These are phyloP conservation scores for Drosophila subsilvestris DNA, from an alignment of 2,888 invertebrate species.

Conservation along the genomic window DNA sequence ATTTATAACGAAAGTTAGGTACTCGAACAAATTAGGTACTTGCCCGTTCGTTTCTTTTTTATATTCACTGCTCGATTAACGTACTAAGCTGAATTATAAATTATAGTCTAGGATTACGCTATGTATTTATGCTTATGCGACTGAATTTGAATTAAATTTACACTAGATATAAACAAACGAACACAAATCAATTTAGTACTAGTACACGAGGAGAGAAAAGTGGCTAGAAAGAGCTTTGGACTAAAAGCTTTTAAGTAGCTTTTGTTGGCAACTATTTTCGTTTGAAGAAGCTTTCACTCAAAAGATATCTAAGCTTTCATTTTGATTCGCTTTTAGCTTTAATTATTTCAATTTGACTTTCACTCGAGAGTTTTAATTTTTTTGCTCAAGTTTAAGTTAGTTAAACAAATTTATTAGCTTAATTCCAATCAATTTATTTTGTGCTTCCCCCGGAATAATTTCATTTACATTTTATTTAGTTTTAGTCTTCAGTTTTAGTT, in stretches of 20 bases:
- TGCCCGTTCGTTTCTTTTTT: slow-evolving; percentile 42
- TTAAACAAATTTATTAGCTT: neutral
- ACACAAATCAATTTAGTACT: neutral
- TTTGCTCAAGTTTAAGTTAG: neutral
- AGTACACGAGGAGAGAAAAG: slow-evolving; percentile 24
- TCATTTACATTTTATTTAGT: neutral
- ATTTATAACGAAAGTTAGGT: slow-evolving; percentile 35
- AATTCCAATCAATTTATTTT: neutral
- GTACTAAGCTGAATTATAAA: slow-evolving; percentile 73
- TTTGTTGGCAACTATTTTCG: too few relatives aligned
- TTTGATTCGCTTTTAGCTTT: neutral
- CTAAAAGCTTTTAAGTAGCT: neutral
- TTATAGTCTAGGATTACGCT: slow-evolving; percentile 77
- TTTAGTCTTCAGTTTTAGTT: neutral
- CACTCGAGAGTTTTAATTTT: slow-evolving; percentile 9
- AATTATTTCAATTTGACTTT: neutral
- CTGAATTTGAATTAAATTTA: slow-evolving; percentile 78
- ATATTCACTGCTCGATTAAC: slow-evolving; percentile 59
- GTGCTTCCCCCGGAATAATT: neutral
- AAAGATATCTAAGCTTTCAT: neutral
- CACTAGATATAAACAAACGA: slow-evolving; percentile 48
- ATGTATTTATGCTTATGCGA: slow-evolving; percentile 77
- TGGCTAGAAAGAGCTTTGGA: slow-evolving; percentile 9
- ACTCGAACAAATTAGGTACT: slow-evolving; percentile 25
- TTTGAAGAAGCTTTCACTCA: neutral